Evolutionary conservation across 2,113 vertebrate species (phyloP), one percentile per base, ranked within the genome.

Genomic region (Lampris incognitus): DNA sequence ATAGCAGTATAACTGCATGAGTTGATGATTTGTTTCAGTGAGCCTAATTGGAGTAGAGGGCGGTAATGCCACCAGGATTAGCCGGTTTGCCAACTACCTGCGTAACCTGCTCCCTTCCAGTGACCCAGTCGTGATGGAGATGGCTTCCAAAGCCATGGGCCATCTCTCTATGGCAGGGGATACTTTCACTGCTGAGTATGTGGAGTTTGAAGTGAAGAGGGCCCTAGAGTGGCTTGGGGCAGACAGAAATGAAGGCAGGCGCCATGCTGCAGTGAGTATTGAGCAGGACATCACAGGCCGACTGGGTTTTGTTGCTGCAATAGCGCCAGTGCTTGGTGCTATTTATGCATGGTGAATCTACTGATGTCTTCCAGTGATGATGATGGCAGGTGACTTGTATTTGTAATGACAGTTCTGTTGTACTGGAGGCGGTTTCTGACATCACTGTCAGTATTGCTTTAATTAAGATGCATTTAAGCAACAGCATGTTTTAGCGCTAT

Each of bases 161-260:
- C 93, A 98, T 63, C 94, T 99, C 0, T 98, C 98, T 0, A 98
- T 99, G 97, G 97, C 98, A 0, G 98, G 98, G 8, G 98, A 99
- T 91, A 99, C 97, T 66, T 99, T 98, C 74, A 99, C 98, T 0
- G 98, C 98, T 0, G 98, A 99, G 68, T 99, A 99, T 10, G 98
- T 99, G 88, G 98, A 99, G 91, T 99, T 99, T 86, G 98, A 99
- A 79, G 98, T 99, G 91, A 99, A 99, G 85, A 94, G 98, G 85
- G 98, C 98, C 39, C 93, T 99, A 91, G 98, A 99, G 64, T 99
- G 98, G 97, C 93, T 99, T 81, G 97, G 97, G 74, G 96, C 97
- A 1, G 98, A 99, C 92, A 92, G 98, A 64, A 99, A 98, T 38
- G 98, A 99, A 90, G 97, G 98, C 58, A 94, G 98, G 54, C 96